Percentiles rank a stretch among this genome's conserved stretches.
These are phyloP conservation scores for Agriopis marginaria DNA, from an alignment of 2,888 invertebrate species.

Conservation along the genomic window DNA sequence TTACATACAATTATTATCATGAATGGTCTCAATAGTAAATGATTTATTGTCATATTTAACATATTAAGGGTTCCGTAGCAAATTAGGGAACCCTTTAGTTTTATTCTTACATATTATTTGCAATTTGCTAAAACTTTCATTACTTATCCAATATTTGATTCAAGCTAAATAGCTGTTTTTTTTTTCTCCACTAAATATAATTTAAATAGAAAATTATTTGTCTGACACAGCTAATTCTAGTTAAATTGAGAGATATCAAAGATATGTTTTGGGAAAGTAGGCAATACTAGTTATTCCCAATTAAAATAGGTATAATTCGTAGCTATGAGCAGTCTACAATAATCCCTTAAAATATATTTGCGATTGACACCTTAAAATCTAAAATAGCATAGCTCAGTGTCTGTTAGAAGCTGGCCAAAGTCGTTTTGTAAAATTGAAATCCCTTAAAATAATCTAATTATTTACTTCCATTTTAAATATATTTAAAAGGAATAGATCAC, in stretches of 20 bases:
- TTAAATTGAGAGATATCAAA: constrained; percentile 59
- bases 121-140: constrained; percentile 48
- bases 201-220: constrained; percentile 72
- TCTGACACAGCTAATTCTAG: constrained; percentile 83
- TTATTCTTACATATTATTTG: constrained; percentile 9
- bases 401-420: constrained; percentile 69
- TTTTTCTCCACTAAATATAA: constrained; percentile 39
- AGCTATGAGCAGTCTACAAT: constrained; percentile 42
- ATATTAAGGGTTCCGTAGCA: too few relatives aligned
- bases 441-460: constrained; percentile 51
- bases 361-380: constrained; percentile 78
- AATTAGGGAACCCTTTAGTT: too few relatives aligned
- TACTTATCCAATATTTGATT: constrained; percentile 45
- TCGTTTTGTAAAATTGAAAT: constrained; percentile 73
- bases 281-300: constrained; percentile 21
- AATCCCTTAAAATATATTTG: constrained; percentile 65
- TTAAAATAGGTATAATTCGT: constrained; percentile 9
- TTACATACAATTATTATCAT: constrained; percentile 71
- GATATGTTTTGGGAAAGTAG: constrained; percentile 40
- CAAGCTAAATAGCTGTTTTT: constrained; percentile 46
- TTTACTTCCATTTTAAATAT: constrained; percentile 22
- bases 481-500: constrained; percentile 58
- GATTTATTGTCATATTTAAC: constrained; percentile 67
- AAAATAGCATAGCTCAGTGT: constrained; percentile 51
- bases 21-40: constrained; percentile 61